These are phyloP conservation scores for Zaprionus africanus DNA, from an alignment of 1,140 invertebrate species.

Conservation along the genomic window DNA sequence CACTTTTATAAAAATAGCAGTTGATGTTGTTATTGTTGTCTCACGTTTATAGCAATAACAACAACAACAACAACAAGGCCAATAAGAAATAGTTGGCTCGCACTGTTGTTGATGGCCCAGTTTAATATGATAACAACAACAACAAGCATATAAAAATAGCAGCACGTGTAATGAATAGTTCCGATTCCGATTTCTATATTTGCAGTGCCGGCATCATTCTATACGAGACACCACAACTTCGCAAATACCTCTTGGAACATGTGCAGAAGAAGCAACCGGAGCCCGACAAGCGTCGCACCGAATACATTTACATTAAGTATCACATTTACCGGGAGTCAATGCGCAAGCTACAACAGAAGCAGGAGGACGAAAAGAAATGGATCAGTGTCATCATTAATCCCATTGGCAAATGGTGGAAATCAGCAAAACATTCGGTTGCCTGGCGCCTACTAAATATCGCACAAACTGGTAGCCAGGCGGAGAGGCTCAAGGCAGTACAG, in stretches of 20 bases:
- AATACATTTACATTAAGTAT: constrained; percentile 84
- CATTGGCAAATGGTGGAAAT: constrained; percentile 84
- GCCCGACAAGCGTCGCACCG: constrained; percentile 75
- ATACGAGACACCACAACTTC: constrained; percentile 70
- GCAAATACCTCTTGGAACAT: constrained; percentile 64
- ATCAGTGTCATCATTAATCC: constrained; percentile 83
- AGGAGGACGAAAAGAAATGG: constrained; percentile 83
- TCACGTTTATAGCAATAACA: constrained; percentile 54
- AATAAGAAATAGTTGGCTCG: constrained; percentile 59
- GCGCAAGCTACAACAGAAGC: constrained; percentile 74
- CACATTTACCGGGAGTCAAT: constrained; percentile 83
- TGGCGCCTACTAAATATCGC: constrained; percentile 84
- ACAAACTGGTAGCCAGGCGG: constrained; percentile 79
- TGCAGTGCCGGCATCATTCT: constrained; percentile 76
- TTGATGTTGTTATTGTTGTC: constrained; percentile 57
- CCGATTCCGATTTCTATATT: constrained; percentile 16
- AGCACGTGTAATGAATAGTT: background rate
- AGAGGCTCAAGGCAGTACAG: constrained; percentile 84
- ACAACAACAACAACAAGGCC: background rate
- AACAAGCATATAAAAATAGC: constrained; percentile 12
- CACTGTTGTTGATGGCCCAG: constrained; percentile 32
- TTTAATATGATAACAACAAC: constrained; percentile 27
- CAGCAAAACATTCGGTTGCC: constrained; percentile 85
- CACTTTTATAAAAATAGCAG: constrained; percentile 58
- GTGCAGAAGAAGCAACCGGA: constrained; percentile 68